Percentiles rank a stretch among this genome's conserved stretches.
phyloP scores from a whole-genome alignment of 2,113 vertebrate genomes.

The Catharus fuscescens region DNA sequence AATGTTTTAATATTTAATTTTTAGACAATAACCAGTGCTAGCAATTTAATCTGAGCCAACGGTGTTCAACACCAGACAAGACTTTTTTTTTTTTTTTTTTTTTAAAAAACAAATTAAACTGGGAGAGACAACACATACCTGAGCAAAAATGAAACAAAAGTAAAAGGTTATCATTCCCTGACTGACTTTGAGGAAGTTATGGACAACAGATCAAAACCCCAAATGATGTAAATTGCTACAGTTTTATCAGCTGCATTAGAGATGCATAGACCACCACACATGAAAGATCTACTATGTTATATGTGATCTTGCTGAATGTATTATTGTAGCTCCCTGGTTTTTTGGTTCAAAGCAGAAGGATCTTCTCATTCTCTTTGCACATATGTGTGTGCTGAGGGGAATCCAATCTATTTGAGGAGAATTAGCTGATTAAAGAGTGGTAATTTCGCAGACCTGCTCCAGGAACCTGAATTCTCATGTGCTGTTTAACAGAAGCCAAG shows the following conservation, averaged over 20 bases:
- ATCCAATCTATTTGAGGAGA: neutral
- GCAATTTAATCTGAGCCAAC: neutral
- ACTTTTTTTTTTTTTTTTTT: neutral
- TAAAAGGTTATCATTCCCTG: neutral
- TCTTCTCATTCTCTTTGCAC: neutral
- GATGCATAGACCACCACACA: neutral
- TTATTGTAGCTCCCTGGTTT: neutral
- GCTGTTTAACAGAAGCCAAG: neutral
- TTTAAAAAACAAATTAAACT: neutral
- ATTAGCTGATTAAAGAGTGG: neutral
- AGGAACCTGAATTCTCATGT: neutral
- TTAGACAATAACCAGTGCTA: neutral
- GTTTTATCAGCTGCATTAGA: neutral
- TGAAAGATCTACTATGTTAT: neutral
- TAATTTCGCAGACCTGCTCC: neutral
- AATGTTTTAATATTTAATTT: neutral
- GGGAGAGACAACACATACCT: neutral
- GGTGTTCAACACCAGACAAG: neutral
- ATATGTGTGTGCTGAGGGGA: neutral
- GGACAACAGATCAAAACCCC: neutral
- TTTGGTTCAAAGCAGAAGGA: neutral
- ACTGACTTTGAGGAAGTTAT: neutral
- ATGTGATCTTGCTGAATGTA: neutral
- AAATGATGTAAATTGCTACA: neutral
- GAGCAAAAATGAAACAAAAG: neutral